Conservation (phyloP, 2,888 invertebrate genomes). For the Spilarctia lutea region DNA sequence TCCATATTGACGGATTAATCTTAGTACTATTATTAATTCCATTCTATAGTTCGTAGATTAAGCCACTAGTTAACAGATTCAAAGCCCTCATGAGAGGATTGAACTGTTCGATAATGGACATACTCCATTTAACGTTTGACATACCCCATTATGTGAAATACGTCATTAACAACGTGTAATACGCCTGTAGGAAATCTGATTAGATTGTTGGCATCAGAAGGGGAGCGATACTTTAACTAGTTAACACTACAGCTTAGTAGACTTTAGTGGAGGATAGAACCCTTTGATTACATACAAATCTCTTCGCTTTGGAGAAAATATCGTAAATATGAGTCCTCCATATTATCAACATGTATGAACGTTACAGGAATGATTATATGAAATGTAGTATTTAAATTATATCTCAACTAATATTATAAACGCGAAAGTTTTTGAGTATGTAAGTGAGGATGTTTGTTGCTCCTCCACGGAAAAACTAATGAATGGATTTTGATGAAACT, state of each 20-base stretch:
- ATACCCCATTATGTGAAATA: background rate
- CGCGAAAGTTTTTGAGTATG: too few relatives aligned
- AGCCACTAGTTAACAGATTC: background rate
- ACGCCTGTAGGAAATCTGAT: background rate
- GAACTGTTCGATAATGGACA: background rate
- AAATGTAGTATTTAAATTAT: too few relatives aligned
- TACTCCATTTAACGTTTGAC: background rate
- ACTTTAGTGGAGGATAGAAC: background rate
- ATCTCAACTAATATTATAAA: too few relatives aligned
- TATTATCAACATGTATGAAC: too few relatives aligned
- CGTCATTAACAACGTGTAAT: background rate
- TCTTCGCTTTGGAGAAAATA: too few relatives aligned
- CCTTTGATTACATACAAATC: too few relatives aligned
- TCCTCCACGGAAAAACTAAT: too few relatives aligned
- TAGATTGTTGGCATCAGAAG: background rate
- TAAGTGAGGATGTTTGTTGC: too few relatives aligned
- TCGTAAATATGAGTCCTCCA: too few relatives aligned
- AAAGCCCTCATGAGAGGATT: background rate
- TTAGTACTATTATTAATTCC: background rate
- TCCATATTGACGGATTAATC: background rate
- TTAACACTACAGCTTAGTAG: background rate
- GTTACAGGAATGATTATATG: too few relatives aligned
- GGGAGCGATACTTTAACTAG: background rate
- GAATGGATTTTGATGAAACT: too few relatives aligned
- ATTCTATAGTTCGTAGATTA: background rate